Percentiles rank a stretch among this genome's conserved stretches.
Conservation (phyloP, 2,113 vertebrate species). For the Redunca redunca region DNA sequence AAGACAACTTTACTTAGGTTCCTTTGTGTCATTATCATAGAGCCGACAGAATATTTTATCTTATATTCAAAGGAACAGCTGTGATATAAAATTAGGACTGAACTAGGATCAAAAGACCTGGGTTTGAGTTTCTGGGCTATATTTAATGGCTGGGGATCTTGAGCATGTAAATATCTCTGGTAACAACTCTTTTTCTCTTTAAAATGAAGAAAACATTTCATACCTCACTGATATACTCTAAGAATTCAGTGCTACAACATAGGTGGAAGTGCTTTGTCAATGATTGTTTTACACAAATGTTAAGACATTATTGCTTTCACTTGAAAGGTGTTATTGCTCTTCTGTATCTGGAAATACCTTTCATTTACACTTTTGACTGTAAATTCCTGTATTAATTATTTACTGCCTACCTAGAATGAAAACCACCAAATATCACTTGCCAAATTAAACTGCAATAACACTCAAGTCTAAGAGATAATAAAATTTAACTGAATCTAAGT, state of each 20-base stretch:
- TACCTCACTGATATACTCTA: background rate
- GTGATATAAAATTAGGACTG: background rate
- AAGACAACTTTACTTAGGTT: background rate
- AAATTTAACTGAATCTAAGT: background rate
- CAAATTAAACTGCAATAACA: background rate
- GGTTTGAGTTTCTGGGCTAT: background rate
- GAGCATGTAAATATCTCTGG: background rate
- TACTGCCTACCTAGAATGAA: background rate
- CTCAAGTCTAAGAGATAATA: slow-evolving; percentile 12
- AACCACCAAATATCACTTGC: background rate
- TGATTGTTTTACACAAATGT: background rate
- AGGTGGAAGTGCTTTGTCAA: background rate
- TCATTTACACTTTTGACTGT: background rate
- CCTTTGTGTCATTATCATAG: background rate
- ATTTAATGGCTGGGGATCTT: background rate
- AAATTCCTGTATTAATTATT: background rate
- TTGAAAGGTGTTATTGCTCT: background rate
- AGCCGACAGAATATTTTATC: background rate
- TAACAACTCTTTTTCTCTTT: background rate
- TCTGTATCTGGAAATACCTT: background rate
- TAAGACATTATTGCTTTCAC: background rate
- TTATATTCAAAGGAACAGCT: background rate
- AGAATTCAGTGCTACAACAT: background rate
- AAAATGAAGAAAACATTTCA: background rate
- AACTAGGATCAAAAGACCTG: background rate